Percentiles rank a stretch among this genome's conserved stretches.
Evolutionary conservation across 2,888 invertebrate species (phyloP).

Genomic region (Dyspetes luteomarginatus): DNA sequence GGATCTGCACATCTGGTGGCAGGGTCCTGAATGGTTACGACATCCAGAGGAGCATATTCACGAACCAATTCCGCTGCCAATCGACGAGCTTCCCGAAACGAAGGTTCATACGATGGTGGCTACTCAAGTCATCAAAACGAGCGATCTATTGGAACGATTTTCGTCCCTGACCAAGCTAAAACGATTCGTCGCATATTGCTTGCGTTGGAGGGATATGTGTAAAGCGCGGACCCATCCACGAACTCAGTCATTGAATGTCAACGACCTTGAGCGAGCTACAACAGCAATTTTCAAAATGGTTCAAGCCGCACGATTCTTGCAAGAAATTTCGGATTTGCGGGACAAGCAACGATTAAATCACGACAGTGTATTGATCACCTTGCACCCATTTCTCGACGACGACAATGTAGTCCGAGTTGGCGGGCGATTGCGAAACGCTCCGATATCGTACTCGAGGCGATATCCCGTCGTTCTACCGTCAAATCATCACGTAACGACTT

Average conservation of each 20-base stretch:
- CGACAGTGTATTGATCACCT: constrained; percentile 41
- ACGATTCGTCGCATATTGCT: background rate
- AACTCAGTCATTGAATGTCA: background rate
- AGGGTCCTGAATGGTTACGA: constrained; percentile 58
- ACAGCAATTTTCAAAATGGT: constrained; percentile 9
- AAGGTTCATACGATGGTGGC: background rate
- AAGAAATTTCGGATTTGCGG: constrained; percentile 15
- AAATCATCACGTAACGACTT: constrained; percentile 43
- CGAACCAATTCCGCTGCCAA: background rate
- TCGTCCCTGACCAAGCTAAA: background rate
- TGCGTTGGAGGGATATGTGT: background rate
- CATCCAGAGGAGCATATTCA: background rate
- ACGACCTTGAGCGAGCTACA: background rate
- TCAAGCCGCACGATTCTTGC: constrained; percentile 15
- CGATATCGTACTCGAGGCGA: constrained; percentile 14
- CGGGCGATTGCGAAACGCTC: constrained; percentile 55
- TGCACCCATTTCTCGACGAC: constrained; percentile 54
- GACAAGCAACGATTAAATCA: background rate
- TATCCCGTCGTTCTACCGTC: constrained; percentile 53
- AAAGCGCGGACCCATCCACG: background rate
- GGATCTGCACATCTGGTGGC: constrained; percentile 34
- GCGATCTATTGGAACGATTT: background rate
- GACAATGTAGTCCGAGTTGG: constrained; percentile 60
- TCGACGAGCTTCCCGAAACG: background rate
- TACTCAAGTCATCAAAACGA: background rate